Evolutionary conservation across 1,140 invertebrate species (phyloP).

Genomic region (Caerostris darwini): DNA sequence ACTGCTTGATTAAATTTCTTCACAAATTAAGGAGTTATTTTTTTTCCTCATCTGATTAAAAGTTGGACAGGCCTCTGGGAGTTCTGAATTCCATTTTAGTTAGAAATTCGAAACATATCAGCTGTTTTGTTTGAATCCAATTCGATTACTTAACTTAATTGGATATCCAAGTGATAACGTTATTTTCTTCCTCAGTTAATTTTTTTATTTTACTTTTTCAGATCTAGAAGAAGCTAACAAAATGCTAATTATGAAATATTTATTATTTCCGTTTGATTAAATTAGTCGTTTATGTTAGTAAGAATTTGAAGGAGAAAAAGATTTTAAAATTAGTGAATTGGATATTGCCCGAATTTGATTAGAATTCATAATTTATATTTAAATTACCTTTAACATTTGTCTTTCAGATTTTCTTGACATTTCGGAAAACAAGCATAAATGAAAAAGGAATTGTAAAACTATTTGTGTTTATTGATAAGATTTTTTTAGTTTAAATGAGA

Average conservation of each 20-base stretch:
- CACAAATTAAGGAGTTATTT: no score
- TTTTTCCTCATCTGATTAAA: neutral
- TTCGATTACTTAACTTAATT: slow-evolving; percentile 18
- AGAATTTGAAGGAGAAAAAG: neutral
- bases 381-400: no score
- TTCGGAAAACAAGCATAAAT: no score
- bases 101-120: neutral
- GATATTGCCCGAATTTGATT: neutral
- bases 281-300: neutral
- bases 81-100: neutral
- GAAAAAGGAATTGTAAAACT: no score
- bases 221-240: neutral
- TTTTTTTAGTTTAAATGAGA: no score
- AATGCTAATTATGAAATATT: slow-evolving; percentile 2
- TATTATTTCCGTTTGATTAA: slow-evolving; percentile 4
- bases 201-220: neutral
- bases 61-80: neutral
- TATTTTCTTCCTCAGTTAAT: neutral
- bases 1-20: no score
- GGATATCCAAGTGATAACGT: neutral
- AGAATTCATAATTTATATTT: neutral
- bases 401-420: no score
- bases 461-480: no score
- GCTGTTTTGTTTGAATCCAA: neutral
- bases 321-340: neutral